phyloP scores from a whole-genome alignment of 2,888 invertebrate species.

The Cryptus armator region DNA sequence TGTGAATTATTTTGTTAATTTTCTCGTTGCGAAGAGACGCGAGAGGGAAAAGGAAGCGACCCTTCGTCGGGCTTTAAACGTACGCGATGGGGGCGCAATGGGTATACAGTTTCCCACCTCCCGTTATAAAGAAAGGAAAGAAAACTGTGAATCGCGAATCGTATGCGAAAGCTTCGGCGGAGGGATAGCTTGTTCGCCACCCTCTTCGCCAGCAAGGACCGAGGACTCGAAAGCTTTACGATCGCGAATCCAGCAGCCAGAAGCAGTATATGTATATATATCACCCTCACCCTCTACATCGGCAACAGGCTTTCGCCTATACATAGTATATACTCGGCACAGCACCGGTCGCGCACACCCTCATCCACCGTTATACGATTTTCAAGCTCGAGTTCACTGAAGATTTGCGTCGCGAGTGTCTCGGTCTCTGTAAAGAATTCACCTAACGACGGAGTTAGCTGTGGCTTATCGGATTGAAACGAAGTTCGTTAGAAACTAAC shows the following conservation, averaged over 20 bases:
- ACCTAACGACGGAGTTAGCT: constrained; percentile 60
- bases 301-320: constrained; percentile 49
- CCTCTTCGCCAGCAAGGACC: constrained; percentile 36
- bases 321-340: neutral
- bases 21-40: constrained; percentile 61
- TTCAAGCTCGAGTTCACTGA: constrained; percentile 62
- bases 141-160: constrained; percentile 58
- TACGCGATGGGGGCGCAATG: constrained; percentile 35
- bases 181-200: constrained; percentile 56
- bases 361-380: constrained; percentile 55
- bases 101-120: constrained; percentile 24
- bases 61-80: constrained; percentile 56
- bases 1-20: constrained; percentile 77
- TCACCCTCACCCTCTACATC: constrained; percentile 44
- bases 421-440: constrained; percentile 60
- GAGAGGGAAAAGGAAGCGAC: constrained; percentile 40
- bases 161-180: constrained; percentile 52
- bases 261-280: constrained; percentile 21
- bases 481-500: constrained; percentile 22
- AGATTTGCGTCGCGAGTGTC: constrained; percentile 57
- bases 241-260: constrained; percentile 51
- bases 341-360: neutral
- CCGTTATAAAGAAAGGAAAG: constrained; percentile 17
- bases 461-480: constrained; percentile 54
- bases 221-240: constrained; percentile 67